Percentiles rank a stretch among this genome's conserved stretches.
Evolutionary conservation across 2,888 invertebrate genomes (phyloP).

Genomic region (Chalcis sispes): DNA sequence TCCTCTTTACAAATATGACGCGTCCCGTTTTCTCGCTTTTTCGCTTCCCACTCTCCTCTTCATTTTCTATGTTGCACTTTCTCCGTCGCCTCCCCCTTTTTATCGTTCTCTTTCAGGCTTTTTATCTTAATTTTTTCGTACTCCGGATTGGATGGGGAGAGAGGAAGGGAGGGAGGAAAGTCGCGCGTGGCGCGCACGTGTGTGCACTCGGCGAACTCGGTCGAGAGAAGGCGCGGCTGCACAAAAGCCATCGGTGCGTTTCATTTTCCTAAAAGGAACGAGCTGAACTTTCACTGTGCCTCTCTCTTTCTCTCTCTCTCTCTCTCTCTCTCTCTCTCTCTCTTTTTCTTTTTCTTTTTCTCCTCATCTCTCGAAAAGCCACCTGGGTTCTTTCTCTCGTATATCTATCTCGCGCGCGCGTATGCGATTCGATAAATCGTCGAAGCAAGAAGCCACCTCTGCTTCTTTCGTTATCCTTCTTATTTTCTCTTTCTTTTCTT

Average conservation of each 20-base stretch:
- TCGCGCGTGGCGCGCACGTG: conserved; percentile 18
- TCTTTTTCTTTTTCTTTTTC: conserved; percentile 38
- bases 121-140: conserved; percentile 34
- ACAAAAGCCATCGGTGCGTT: conserved; percentile 43
- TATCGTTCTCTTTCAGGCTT: conserved; percentile 33
- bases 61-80: conserved; percentile 50
- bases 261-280: conserved; percentile 55
- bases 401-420: background rate
- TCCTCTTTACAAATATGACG: too few relatives aligned
- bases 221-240: conserved; percentile 14
- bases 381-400: conserved; percentile 17
- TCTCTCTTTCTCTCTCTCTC: too few relatives aligned
- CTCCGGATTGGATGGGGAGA: too few relatives aligned
- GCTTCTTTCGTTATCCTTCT: conserved; percentile 5
- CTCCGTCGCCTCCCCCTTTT: conserved; percentile 24
- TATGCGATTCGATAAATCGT: conserved; percentile 54
- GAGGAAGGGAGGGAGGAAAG: too few relatives aligned
- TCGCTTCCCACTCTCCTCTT: conserved; percentile 41
- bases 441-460: background rate
- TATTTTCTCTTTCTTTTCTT: background rate
- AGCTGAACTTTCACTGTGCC: too few relatives aligned
- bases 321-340: too few relatives aligned
- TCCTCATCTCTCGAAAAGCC: background rate
- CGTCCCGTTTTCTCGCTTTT: too few relatives aligned
- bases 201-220: conserved; percentile 8